Evolutionary conservation across 2,888 invertebrate genomes (phyloP), one percentile per base, ranked within the genome.

Genomic region (Chrysolina oricalcia): DNA sequence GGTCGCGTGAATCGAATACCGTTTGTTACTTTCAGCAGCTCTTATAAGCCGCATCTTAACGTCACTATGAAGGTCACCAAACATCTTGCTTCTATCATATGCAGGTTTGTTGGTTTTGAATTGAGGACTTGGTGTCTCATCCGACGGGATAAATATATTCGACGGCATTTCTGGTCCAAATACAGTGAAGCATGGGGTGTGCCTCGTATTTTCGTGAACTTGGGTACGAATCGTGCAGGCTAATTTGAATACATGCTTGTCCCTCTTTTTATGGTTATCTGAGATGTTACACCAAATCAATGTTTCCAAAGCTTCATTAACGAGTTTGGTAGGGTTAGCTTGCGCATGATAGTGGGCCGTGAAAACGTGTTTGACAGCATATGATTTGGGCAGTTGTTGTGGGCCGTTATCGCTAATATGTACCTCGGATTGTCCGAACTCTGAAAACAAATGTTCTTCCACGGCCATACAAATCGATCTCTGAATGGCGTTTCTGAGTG

Each of bases 401-500:
- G 53, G 19, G 5, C 53, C 19, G 11, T 53, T 53, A 19, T 53
- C 53, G 19, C 19, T 10, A 11, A 53, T 10, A 6, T 19, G 6
- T 6, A 21, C 17, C 19, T 53, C 0, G 11, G 19, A 19, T 19
- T n/a, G n/a, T n/a, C n/a, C n/a, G n/a, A n/a, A n/a, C n/a, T n/a
- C n/a, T n/a, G n/a, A n/a, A n/a, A n/a, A n/a, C n/a, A 53, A 4
- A 19, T 53, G 53, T 4, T 53, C 21, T 53, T 53, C 53, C 9
- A 53, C 13, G 3, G 17, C 19, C 5, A 19, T 5, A 11, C 53
- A 53, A 6, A 53, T 5, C 5, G 13, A 19, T 19, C 11, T 53
- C 2, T 17, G 19, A 8, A 66, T 76, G 21, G 76, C 78, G 2
- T 46, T 35, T 0, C 75, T 46, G 17, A 77, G 48, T 4, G 79